Evolutionary conservation across 1,140 invertebrate species (phyloP), one percentile per base, ranked within the genome.

Genomic region (Neodiprion fabricii): DNA sequence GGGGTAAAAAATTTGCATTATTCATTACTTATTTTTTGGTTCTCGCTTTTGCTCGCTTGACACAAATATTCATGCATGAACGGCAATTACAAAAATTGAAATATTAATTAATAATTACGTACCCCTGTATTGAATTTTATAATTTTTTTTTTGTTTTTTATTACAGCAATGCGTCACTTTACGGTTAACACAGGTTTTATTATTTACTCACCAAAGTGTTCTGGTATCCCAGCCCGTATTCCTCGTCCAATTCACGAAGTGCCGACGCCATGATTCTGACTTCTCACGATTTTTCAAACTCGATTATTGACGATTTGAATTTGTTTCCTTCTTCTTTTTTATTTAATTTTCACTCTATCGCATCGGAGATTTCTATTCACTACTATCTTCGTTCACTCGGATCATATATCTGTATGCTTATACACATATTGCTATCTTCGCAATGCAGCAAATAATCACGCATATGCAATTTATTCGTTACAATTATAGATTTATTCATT

Each of bases 141-240:
- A 40, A 40, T 40, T 40, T 40, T 40, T 40, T 40, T 3, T 40
- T 40, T 40, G 5, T 40, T 40, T 40, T 40, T 40, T 9, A 74
- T 74, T 70, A 40, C 48, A 28, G 70, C 21, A 47, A 74, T n/a
- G 50, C 67, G 23, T 17, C 17, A 53, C 40, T 49, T 65, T 21
- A 75, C 47, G 84, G 85, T 40, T 5, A 40, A 40, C 28, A 84
- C 85, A 84, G 84, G 82, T 86, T 79, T 74, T 70, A 68, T 50
- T 48, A 74, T 49, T 71, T 71, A 91, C 93, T 94, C 85, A 95
- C 94, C 92, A 95, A 91, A 69, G 94, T 95, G 82, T 95, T 94
- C 80, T 94, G 93, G 81, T 95, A 95, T 50, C 94, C 94, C 77
- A 95, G 85, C 70, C 93, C 93, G 71, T 90, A 89, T 72, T 92